A percentile compares a stretch with the other conserved stretches of the same genome.
Conservation (phyloP, 2,797 vertebrate genomes). For the Brachymystax lenok region DNA sequence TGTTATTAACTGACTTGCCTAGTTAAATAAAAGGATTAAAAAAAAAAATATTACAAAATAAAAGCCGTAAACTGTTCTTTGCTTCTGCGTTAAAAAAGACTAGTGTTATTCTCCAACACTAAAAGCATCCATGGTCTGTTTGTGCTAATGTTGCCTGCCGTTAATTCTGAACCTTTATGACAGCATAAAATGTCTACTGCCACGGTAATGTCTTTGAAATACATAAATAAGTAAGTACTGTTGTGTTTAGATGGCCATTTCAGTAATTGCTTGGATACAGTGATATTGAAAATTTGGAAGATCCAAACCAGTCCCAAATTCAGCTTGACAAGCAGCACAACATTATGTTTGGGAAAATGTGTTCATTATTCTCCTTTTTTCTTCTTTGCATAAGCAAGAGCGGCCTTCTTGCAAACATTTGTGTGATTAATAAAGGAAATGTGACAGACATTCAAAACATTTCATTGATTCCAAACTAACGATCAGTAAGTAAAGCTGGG, state of each 20-base stretch:
- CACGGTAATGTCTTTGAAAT: conserved; percentile 63
- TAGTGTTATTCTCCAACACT: conserved; percentile 19
- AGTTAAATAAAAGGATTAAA: too few species aligned
- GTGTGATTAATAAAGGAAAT: conserved; percentile 9
- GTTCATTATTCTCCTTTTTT: conserved; percentile 41
- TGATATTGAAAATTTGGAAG: conserved; percentile 58
- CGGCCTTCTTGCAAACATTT: conserved; percentile 14
- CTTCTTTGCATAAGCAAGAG: conserved; percentile 44
- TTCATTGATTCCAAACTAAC: not conserved
- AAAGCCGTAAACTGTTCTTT: conserved; percentile 10
- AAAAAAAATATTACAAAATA: not conserved
- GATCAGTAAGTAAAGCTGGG: not conserved
- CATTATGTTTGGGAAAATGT: conserved; percentile 45
- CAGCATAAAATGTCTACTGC: conserved; percentile 42
- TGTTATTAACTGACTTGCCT: too few species aligned
- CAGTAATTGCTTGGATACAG: conserved; percentile 66
- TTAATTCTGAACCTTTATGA: conserved; percentile 57
- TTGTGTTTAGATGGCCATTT: conserved; percentile 65
- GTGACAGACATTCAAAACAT: conserved; percentile 4
- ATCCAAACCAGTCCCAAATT: conserved; percentile 65
- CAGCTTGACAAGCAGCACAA: conserved; percentile 64
- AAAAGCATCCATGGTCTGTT: conserved; percentile 35
- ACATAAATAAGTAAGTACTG: conserved; percentile 66
- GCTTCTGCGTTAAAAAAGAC: conserved; percentile 32
- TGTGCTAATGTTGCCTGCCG: conserved; percentile 63